Evolutionary conservation across 2,113 vertebrate genomes (phyloP).

Genomic region (Tichodroma muraria): DNA sequence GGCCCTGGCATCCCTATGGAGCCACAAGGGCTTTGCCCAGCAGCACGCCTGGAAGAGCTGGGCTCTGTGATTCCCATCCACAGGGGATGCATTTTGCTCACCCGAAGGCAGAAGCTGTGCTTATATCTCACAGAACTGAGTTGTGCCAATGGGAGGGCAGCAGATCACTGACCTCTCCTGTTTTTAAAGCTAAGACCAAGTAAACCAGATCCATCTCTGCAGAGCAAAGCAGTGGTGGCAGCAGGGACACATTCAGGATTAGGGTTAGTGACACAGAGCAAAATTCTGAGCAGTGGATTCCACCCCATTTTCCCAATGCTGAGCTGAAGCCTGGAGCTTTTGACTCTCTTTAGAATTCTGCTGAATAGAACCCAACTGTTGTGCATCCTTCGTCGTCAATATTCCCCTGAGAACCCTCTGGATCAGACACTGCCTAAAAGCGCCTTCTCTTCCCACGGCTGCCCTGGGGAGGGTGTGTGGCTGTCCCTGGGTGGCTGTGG

Average conservation of each 20-base stretch:
- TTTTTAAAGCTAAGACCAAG: neutral
- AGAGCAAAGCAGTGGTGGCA: neutral
- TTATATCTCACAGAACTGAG: neutral
- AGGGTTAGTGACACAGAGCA: neutral
- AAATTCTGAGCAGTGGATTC: neutral
- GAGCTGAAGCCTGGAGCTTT: neutral
- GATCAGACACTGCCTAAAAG: neutral
- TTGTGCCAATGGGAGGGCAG: neutral
- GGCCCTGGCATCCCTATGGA: neutral
- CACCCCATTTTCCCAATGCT: neutral
- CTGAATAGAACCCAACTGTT: neutral
- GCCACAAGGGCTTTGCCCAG: neutral
- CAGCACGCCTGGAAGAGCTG: neutral
- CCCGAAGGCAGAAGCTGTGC: neutral
- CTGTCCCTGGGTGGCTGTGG: neutral
- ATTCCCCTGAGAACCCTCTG: neutral
- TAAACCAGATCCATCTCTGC: neutral
- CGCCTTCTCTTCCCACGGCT: neutral
- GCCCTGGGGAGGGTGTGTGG: neutral
- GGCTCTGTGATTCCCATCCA: neutral
- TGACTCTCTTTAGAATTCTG: neutral
- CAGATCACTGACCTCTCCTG: neutral
- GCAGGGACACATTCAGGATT: neutral
- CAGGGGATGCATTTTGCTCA: neutral
- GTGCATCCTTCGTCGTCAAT: neutral